Evolutionary conservation across 2,113 vertebrate genomes (phyloP).

Genomic region (Galbula dea): DNA sequence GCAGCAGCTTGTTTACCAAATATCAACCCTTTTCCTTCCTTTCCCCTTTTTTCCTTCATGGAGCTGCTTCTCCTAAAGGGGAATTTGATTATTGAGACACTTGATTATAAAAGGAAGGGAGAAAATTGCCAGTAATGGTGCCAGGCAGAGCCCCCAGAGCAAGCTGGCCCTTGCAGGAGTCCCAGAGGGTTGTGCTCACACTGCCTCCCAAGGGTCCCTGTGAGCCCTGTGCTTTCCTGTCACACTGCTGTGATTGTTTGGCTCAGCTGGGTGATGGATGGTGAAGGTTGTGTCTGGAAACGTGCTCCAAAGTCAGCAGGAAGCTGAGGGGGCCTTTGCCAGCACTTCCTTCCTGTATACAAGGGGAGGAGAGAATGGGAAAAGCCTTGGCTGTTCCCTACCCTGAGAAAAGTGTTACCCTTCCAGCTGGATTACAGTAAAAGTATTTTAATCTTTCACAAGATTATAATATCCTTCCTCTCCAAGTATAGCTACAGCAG

Average conservation of each 20-base stretch:
- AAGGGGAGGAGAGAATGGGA: conserved; percentile 33
- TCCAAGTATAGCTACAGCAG: conserved; percentile 26
- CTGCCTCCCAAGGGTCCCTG: not conserved
- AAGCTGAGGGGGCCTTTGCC: conserved; percentile 48
- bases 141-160: not conserved
- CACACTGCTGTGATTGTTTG: not conserved
- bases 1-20: not conserved
- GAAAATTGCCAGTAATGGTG: not conserved
- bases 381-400: conserved; percentile 36
- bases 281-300: conserved; percentile 33
- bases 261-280: conserved; percentile 40
- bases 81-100: not conserved
- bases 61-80: not conserved
- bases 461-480: conserved; percentile 57
- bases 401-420: conserved; percentile 47
- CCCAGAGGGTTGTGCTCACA: not conserved
- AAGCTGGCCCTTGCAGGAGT: not conserved
- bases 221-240: not conserved
- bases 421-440: conserved; percentile 56
- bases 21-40: not conserved
- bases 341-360: conserved; percentile 54
- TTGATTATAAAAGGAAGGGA: not conserved
- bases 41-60: not conserved
- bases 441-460: conserved; percentile 47
- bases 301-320: not conserved